phyloP scores from a whole-genome alignment of 2,888 invertebrate species.

The Stenoptilia bipunctidactyla region DNA sequence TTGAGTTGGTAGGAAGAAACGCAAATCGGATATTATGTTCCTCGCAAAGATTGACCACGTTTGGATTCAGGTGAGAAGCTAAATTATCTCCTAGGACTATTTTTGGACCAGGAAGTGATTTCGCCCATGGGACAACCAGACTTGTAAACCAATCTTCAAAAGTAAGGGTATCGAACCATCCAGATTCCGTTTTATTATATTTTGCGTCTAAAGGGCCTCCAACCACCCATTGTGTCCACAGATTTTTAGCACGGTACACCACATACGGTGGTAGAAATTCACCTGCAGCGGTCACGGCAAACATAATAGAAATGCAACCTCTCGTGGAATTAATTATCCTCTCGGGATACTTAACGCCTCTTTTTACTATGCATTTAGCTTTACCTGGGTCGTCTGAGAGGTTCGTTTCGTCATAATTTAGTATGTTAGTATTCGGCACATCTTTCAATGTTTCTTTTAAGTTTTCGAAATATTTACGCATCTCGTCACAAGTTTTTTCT shows the following conservation, averaged over 20 bases:
- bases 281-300: too few relatives aligned
- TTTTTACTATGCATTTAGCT: slow-evolving; percentile 13
- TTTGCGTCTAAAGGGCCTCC: slow-evolving; percentile 13
- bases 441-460: not conserved
- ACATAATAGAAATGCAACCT: slow-evolving; percentile 14
- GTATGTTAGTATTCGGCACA: not conserved
- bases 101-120: not conserved
- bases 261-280: slow-evolving; percentile 13
- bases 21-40: slow-evolving; percentile 12
- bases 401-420: slow-evolving; percentile 16
- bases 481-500: slow-evolving; percentile 8
- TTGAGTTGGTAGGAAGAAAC: slow-evolving; percentile 16
- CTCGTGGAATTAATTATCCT: slow-evolving; percentile 12
- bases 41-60: slow-evolving; percentile 12
- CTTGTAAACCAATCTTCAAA: slow-evolving; percentile 13
- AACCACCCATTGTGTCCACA: slow-evolving; percentile 11
- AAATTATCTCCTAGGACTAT: not conserved
- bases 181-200: slow-evolving; percentile 15
- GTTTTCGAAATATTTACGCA: slow-evolving; percentile 4
- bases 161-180: slow-evolving; percentile 16
- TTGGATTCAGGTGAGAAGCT: not conserved
- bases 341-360: too few relatives aligned
- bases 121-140: not conserved
- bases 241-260: slow-evolving; percentile 12
- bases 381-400: slow-evolving; percentile 15